These are phyloP conservation scores for Stylophora pistillata DNA, from an alignment of 64 coral and sea anemone genomes.

Conservation along the genomic window DNA sequence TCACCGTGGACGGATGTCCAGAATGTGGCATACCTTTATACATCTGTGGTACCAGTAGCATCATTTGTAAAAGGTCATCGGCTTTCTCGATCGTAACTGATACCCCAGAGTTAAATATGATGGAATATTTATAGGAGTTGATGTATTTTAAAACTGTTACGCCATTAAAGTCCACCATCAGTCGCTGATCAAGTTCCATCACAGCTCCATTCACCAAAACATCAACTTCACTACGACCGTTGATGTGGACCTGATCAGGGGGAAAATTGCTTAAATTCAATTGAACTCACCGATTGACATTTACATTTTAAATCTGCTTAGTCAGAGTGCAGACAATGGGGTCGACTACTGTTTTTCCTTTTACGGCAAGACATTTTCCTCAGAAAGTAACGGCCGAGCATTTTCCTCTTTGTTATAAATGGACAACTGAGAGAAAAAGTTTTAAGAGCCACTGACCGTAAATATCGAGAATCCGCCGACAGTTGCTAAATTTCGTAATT, in stretches of 20 bases:
- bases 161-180: constrained; percentile 32
- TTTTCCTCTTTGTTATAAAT: no score
- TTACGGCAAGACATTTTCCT: no score
- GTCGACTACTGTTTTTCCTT: no score
- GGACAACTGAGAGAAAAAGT: no score
- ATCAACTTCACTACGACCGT: constrained; percentile 22
- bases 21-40: constrained; percentile 13
- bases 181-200: constrained; percentile 38
- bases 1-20: no score
- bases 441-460: no score
- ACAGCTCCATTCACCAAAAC: constrained; percentile 50
- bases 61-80: constrained; percentile 44
- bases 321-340: background rate
- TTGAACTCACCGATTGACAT: no score
- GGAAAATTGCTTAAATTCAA: background rate
- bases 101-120: constrained; percentile 47
- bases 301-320: background rate
- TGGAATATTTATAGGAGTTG: constrained; percentile 45
- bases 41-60: constrained; percentile 27
- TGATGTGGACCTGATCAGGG: constrained; percentile 35
- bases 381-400: no score
- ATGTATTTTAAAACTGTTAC: constrained; percentile 27
- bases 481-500: no score
- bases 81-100: constrained; percentile 28
- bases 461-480: no score